phyloP scores from a whole-genome alignment of 2,797 vertebrate genomes.

The Triplophysa yarkandensis region DNA sequence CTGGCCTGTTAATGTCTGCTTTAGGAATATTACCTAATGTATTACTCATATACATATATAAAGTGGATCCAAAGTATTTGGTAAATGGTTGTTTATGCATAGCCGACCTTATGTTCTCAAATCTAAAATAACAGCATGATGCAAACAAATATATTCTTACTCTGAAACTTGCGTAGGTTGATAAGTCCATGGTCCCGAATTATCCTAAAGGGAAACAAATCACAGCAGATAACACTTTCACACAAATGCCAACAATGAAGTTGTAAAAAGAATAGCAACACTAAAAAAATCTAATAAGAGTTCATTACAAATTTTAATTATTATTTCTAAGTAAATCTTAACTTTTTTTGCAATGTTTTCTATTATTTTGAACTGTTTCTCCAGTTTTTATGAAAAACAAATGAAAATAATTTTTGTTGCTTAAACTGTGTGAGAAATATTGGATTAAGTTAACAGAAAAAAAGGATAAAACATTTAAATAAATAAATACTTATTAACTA shows the following conservation, averaged over 20 bases:
- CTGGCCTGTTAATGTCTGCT: not conserved
- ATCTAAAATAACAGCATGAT: not conserved
- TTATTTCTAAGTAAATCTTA: too few species aligned
- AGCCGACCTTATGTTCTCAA: not conserved
- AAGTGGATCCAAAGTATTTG: not conserved
- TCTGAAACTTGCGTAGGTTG: constrained; percentile 96
- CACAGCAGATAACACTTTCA: not conserved
- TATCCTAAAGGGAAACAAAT: constrained; percentile 80
- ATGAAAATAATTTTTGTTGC: too few species aligned
- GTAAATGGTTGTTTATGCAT: not conserved
- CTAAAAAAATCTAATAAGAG: too few species aligned
- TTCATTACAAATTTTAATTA: too few species aligned
- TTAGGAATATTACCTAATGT: not conserved
- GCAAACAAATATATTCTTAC: constrained; percentile 79
- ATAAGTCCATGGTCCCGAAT: constrained; percentile 97
- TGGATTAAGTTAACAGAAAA: too few species aligned
- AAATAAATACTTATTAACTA: too few species aligned
- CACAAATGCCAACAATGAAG: not conserved
- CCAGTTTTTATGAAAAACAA: too few species aligned
- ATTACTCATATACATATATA: not conserved
- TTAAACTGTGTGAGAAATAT: too few species aligned
- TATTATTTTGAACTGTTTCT: too few species aligned
- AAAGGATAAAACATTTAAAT: too few species aligned
- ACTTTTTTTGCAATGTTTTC: too few species aligned
- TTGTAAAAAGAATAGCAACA: too few species aligned